Percentiles rank a stretch among this genome's conserved stretches.
These are phyloP conservation scores for Drosophila acutilabella DNA, from an alignment of 2,888 invertebrate species.

Conservation along the genomic window DNA sequence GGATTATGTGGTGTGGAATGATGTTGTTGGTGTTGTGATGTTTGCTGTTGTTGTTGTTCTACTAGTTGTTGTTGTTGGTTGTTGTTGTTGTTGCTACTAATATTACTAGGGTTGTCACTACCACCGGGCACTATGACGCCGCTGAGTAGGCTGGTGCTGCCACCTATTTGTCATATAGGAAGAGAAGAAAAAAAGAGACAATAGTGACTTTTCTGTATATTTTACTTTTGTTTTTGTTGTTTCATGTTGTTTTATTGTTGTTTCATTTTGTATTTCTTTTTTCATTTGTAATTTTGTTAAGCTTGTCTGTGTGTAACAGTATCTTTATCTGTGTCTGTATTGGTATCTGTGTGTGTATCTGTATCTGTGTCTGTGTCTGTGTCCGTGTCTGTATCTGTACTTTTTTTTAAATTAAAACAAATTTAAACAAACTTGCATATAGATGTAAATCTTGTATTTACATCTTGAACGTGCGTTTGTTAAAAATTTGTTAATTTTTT, in stretches of 20 bases:
- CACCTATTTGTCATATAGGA: slow-evolving; percentile 85
- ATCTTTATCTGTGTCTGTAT: slow-evolving; percentile 21
- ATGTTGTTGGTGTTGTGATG: slow-evolving; percentile 68
- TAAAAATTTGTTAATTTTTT: neutral
- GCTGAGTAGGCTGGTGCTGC: slow-evolving; percentile 85
- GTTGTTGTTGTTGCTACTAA: slow-evolving; percentile 81
- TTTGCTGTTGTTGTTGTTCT: slow-evolving; percentile 74
- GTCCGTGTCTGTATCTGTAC: slow-evolving; percentile 15
- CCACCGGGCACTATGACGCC: slow-evolving; percentile 85
- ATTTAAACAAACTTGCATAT: no score
- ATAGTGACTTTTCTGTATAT: slow-evolving; percentile 85
- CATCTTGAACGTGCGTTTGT: slow-evolving; percentile 4
- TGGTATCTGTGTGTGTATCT: slow-evolving; percentile 1
- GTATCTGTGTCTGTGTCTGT: slow-evolving; percentile 23
- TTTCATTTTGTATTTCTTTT: slow-evolving; percentile 39
- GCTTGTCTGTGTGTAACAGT: slow-evolving; percentile 27
- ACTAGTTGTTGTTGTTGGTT: slow-evolving; percentile 80
- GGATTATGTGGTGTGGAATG: slow-evolving; percentile 72
- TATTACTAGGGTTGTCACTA: slow-evolving; percentile 83
- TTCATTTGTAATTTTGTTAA: slow-evolving; percentile 42
- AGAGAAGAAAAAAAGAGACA: slow-evolving; percentile 86
- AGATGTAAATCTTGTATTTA: neutral
- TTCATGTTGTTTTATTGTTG: slow-evolving; percentile 51
- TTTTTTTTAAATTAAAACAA: neutral
- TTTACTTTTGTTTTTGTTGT: slow-evolving; percentile 71